Conservation (phyloP, 2,113 vertebrate species). For the Triplophysa siluroides region DNA sequence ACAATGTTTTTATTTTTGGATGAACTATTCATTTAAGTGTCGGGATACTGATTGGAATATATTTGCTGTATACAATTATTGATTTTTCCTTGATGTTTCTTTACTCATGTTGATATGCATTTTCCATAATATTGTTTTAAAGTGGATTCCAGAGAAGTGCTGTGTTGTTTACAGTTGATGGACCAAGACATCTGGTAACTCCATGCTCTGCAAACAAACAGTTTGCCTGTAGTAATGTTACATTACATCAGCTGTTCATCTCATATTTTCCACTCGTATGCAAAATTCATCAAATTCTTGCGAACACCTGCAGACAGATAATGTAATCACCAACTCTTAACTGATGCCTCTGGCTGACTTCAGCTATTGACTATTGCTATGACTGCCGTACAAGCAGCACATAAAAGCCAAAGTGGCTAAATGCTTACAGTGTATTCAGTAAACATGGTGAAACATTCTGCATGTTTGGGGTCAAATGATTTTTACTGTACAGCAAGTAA, state of each 20-base stretch:
- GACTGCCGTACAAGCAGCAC: too few species aligned
- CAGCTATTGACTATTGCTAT: too few species aligned
- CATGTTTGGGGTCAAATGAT: too few species aligned
- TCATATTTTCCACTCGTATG: slow-evolving; percentile 11
- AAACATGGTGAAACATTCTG: too few species aligned
- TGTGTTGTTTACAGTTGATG: slow-evolving; percentile 8
- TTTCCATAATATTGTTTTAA: not conserved
- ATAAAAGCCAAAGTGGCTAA: too few species aligned
- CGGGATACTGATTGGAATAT: too few species aligned
- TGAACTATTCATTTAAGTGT: too few species aligned
- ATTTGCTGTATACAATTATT: too few species aligned
- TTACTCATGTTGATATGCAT: not conserved
- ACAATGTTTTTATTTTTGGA: too few species aligned
- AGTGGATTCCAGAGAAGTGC: not conserved
- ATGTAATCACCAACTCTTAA: slow-evolving; percentile 4
- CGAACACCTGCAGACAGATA: slow-evolving; percentile 15
- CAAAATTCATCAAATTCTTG: slow-evolving; percentile 6
- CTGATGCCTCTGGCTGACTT: not conserved
- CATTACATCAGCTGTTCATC: slow-evolving; percentile 34
- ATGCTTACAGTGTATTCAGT: too few species aligned
- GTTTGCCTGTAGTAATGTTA: slow-evolving; percentile 37
- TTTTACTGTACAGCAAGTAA: too few species aligned
- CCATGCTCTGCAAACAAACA: slow-evolving; percentile 27
- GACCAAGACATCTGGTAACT: slow-evolving; percentile 39
- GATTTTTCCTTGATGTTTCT: not conserved